Evolutionary conservation across 2,888 invertebrate genomes (phyloP).

Genomic region (Osmoderma eremita): DNA sequence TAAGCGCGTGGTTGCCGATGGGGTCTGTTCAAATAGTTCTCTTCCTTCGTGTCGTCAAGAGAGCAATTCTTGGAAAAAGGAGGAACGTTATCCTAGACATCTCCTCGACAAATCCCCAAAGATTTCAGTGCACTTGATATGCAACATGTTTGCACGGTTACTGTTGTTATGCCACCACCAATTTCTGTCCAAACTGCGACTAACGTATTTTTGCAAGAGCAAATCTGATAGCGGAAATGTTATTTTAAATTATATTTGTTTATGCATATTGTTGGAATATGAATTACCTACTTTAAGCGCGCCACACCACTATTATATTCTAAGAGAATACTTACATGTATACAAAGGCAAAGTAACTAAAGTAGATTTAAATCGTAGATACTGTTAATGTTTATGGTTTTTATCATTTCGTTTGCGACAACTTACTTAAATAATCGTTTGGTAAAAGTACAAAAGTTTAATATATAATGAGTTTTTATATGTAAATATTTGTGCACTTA

Average conservation of each 20-base stretch:
- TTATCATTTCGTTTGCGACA: background rate
- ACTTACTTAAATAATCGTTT: background rate
- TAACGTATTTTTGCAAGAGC: constrained; percentile 7
- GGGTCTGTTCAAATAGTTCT: constrained; percentile 39
- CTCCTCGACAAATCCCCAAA: constrained; percentile 29
- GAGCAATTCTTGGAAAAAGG: constrained; percentile 35
- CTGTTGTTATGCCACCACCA: constrained; percentile 17
- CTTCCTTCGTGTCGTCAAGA: constrained; percentile 34
- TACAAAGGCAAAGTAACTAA: background rate
- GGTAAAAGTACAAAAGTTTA: too few relatives aligned
- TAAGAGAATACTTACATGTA: background rate
- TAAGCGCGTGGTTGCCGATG: constrained; percentile 27
- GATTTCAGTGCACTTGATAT: constrained; percentile 38
- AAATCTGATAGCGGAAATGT: background rate
- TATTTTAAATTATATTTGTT: constrained; percentile 17
- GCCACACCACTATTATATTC: background rate
- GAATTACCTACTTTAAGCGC: background rate
- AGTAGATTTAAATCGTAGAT: background rate
- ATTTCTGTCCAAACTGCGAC: constrained; percentile 5
- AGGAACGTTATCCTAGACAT: constrained; percentile 29
- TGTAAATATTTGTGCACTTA: too few relatives aligned
- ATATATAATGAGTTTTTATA: too few relatives aligned
- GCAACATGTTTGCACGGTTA: constrained; percentile 32
- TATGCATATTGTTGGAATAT: constrained; percentile 14
- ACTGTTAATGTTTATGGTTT: background rate